Conservation (phyloP, 2,113 vertebrate genomes). For the Sakesphorus luctuosus region DNA sequence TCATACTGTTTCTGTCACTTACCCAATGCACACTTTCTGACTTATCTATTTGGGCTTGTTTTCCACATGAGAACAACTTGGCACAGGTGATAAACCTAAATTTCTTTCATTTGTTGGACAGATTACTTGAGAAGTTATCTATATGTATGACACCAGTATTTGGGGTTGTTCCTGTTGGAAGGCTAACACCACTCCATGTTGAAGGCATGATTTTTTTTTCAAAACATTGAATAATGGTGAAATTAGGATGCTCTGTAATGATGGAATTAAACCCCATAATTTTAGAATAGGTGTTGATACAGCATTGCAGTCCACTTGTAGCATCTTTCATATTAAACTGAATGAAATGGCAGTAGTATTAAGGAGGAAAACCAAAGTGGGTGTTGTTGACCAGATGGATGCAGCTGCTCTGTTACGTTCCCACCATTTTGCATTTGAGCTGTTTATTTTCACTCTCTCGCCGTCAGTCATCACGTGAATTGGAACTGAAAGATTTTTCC, state of each 20-base stretch:
- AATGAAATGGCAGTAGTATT: neutral
- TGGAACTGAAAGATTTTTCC: neutral
- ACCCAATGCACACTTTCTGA: neutral
- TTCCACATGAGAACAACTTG: neutral
- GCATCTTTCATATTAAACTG: neutral
- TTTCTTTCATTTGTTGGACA: neutral
- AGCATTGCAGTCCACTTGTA: neutral
- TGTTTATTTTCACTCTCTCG: neutral
- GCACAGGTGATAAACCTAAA: neutral
- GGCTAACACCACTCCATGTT: neutral
- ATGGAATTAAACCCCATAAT: neutral
- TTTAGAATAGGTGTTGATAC: neutral
- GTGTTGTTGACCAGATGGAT: neutral
- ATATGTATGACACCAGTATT: neutral
- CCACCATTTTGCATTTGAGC: neutral
- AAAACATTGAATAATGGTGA: neutral
- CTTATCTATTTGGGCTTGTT: conserved; percentile 2
- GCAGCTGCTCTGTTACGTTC: neutral
- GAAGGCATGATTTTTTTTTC: neutral
- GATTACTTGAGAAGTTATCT: neutral
- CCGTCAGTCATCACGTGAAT: neutral
- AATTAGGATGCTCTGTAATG: neutral
- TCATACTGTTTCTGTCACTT: conserved; percentile 35
- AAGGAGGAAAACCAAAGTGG: neutral
- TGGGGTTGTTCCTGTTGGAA: neutral